Evolutionary conservation across 2,797 vertebrate species (phyloP).

Genomic region (Sebastes reedi): DNA sequence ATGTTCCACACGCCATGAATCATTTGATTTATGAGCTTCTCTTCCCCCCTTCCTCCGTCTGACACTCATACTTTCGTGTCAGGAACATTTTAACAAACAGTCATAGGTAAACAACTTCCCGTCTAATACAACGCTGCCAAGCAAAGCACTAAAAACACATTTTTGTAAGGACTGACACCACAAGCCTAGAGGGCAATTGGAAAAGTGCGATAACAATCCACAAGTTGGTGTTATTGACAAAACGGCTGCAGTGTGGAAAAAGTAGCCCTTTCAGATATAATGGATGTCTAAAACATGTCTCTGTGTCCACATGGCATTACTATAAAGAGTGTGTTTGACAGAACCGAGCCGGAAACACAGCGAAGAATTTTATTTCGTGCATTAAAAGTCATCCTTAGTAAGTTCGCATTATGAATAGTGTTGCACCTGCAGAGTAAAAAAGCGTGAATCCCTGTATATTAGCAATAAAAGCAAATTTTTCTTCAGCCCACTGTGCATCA

Average conservation of each 20-base stretch:
- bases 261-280: constrained; percentile 67
- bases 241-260: constrained; percentile 62
- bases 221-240: constrained; percentile 70
- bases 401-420: neutral
- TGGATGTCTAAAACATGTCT: constrained; percentile 51
- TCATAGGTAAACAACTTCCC: constrained; percentile 78
- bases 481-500: neutral
- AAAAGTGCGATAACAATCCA: constrained; percentile 69
- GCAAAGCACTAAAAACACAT: constrained; percentile 66
- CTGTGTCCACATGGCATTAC: constrained; percentile 45
- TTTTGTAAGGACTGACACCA: constrained; percentile 59
- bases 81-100: constrained; percentile 76
- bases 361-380: constrained; percentile 18
- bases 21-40: constrained; percentile 74
- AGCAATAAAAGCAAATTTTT: neutral
- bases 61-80: constrained; percentile 75
- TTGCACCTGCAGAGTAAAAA: constrained; percentile 1
- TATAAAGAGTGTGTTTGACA: constrained; percentile 39
- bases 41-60: constrained; percentile 60
- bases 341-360: constrained; percentile 3
- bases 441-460: neutral
- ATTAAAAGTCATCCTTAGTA: constrained; percentile 5
- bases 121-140: constrained; percentile 69
- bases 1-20: constrained; percentile 81
- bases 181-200: constrained; percentile 66